Evolutionary conservation across 1,140 invertebrate species (phyloP), one percentile per base, ranked within the genome.

Genomic region (Listronotus bonariensis): DNA sequence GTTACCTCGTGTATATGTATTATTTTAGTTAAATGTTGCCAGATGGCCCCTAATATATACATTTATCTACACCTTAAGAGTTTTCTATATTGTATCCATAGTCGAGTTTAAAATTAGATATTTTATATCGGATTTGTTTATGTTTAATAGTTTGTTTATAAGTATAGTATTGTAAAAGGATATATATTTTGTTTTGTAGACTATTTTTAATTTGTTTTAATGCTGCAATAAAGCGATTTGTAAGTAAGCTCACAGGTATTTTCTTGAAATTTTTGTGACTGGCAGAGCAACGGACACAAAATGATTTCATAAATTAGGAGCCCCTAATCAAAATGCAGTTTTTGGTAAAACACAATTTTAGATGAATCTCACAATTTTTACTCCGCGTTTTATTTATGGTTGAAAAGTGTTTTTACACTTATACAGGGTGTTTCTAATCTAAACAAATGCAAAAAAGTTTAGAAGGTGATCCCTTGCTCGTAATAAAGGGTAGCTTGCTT

Each of bases 41-140:
- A 78, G 70, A 78, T 78, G 77, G 77, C 77, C 69, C 65, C 58
- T 68, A 67, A 60, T 74, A 71, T 77, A 76, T 74, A 77, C 73
- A 75, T 74, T 75, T 68, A 74, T 72, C 68, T 75, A 69, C 71
- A 73, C 70, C 70, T 75, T 74, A 73, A 68, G 71, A 74, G 62
- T 76, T 75, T 72, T 75, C 74, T 75, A 75, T 72, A 75, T 74
- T 71, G 66, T 69, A 68, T 69, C 67, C 70, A 70, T 67, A 72
- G 67, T 66, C 49, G 43, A 42, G 69, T 72, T 71, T 72, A 72
- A 69, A 68, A 71, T 72, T 72, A 72, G 71, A 65, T 63, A 71
- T 71, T 69, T 69, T 68, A 64, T 69, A 68, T 55, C 58, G 45
- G 46, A 57, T 61, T 64, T 69, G 58, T 71, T 68, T 69, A 59